Evolutionary conservation across 2,888 invertebrate genomes (phyloP), one percentile per base, ranked within the genome.

Genomic region (Macropis europaea): DNA sequence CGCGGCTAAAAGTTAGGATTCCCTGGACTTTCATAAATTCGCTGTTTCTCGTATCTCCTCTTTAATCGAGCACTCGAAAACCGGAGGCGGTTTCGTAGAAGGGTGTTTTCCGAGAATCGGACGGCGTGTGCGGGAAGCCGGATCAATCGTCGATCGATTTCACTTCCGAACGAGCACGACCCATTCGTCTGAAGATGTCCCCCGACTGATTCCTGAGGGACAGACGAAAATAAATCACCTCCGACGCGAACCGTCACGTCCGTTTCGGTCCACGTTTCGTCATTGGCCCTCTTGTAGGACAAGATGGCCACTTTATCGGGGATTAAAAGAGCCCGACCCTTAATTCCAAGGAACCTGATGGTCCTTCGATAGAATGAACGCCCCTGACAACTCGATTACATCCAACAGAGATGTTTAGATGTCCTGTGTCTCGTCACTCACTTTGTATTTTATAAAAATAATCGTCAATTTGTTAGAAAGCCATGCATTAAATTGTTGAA

Each of bases 211-310:
- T 67, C 61, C 67, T 17, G 19, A 28, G 17, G 38, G 74, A 62
- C 57, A 74, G 73, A 67, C 74, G 67, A 62, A 74, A 74, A 74
- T 74, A 73, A 74, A 74, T 74, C 73, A 61, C 62, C 53, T 73
- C 59, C 22, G 34, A 28, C 53, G 15, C 34, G 34, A 48, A 54
- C 45, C 34, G 30, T 15, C 50, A 36, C 30, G 36, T 54, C 48
- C 53, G 53, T 24, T 38, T 48, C 9, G 56, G 15, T 13, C 38
- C 38, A 6, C 30, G 60, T 13, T 61, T 40, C 66, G 48, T 73
- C 53, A 73, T 34, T 54, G 54, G 47, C 13, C 38, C 36, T 22
- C 52, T 62, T 59, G 57, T 67, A 52, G 30, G 38, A 62, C 61
- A 62, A 62, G 47, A 42, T 34, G 11, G 61, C 36, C 47, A 62